These are phyloP conservation scores for Stegastes partitus DNA, from an alignment of 2,113 vertebrate genomes.

Conservation along the genomic window DNA sequence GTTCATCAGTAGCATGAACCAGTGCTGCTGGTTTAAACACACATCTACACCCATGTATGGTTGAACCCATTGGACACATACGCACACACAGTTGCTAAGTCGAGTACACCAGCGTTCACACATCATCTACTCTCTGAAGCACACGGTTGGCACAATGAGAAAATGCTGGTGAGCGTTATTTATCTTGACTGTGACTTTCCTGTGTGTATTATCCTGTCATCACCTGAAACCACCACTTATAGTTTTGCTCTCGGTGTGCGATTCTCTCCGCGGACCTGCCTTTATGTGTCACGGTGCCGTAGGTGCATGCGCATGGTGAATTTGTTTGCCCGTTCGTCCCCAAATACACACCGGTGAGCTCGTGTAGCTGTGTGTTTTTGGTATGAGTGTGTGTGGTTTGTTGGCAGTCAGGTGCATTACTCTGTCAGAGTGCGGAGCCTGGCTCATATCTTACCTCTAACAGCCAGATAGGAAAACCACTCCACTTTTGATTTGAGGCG, in stretches of 20 bases:
- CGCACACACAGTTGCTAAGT: background rate
- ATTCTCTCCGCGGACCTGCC: conserved; percentile 5
- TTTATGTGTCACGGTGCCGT: conserved; percentile 19
- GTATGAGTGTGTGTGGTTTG: conserved; percentile 24
- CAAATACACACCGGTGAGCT: conserved; percentile 20
- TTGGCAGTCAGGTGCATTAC: conserved; percentile 63
- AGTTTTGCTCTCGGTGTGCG: conserved; percentile 5
- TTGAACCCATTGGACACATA: background rate
- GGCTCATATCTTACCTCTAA: conserved; percentile 76
- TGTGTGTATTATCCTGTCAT: conserved; percentile 24
- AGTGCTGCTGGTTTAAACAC: background rate
- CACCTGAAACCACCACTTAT: conserved; percentile 23
- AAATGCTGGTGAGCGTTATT: conserved; percentile 32
- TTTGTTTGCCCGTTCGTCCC: conserved; percentile 27
- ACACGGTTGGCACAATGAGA: conserved; percentile 15
- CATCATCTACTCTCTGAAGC: too few relatives aligned
- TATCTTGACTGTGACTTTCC: conserved; percentile 25
- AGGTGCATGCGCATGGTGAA: conserved; percentile 28
- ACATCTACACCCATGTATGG: background rate
- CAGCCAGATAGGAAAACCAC: conserved; percentile 78
- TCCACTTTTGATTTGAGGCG: conserved; percentile 76
- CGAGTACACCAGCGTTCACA: background rate
- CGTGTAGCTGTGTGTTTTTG: background rate
- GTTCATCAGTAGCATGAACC: conserved; percentile 3
- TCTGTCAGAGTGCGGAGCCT: conserved; percentile 61